These are phyloP conservation scores for Acromyrmex echinatior DNA, from an alignment of 1,140 invertebrate species.

Conservation along the genomic window DNA sequence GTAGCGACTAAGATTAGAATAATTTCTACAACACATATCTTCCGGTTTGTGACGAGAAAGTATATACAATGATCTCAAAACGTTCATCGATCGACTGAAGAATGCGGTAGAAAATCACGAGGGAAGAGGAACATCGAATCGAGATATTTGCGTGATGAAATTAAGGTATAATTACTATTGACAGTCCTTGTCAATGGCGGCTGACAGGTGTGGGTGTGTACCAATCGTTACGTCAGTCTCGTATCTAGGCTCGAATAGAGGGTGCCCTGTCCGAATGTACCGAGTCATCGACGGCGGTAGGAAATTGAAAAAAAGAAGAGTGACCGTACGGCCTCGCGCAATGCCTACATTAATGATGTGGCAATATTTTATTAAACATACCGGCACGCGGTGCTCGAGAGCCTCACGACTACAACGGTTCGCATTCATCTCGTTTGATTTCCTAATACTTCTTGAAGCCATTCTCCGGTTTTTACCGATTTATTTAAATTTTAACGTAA, in stretches of 20 bases:
- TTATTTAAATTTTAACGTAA: slow-evolving; percentile 1
- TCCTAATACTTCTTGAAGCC: slow-evolving; percentile 10
- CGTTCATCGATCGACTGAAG: slow-evolving; percentile 49
- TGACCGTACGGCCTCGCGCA: slow-evolving; percentile 56
- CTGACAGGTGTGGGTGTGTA: slow-evolving; percentile 79
- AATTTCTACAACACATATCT: neutral
- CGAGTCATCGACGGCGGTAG: slow-evolving; percentile 74
- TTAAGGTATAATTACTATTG: slow-evolving; percentile 82
- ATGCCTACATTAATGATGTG: slow-evolving; percentile 78
- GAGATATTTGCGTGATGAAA: slow-evolving; percentile 77
- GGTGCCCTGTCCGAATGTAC: slow-evolving; percentile 71
- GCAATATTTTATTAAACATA: slow-evolving; percentile 78
- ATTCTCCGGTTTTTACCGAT: neutral
- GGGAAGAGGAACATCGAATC: slow-evolving; percentile 14
- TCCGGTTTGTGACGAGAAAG: neutral
- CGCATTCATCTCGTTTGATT: slow-evolving; percentile 61
- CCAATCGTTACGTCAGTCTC: slow-evolving; percentile 68
- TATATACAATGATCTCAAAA: neutral
- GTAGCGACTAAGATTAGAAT: neutral
- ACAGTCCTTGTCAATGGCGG: slow-evolving; percentile 72
- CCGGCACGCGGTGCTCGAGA: slow-evolving; percentile 64
- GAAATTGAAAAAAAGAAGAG: slow-evolving; percentile 44
- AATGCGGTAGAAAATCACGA: slow-evolving; percentile 54
- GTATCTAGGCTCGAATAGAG: slow-evolving; percentile 72
- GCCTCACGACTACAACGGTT: slow-evolving; percentile 57